A percentile compares a stretch with the other conserved stretches of the same genome.
phyloP scores from a whole-genome alignment of 2,113 vertebrate species.

The Cavia aperea region DNA sequence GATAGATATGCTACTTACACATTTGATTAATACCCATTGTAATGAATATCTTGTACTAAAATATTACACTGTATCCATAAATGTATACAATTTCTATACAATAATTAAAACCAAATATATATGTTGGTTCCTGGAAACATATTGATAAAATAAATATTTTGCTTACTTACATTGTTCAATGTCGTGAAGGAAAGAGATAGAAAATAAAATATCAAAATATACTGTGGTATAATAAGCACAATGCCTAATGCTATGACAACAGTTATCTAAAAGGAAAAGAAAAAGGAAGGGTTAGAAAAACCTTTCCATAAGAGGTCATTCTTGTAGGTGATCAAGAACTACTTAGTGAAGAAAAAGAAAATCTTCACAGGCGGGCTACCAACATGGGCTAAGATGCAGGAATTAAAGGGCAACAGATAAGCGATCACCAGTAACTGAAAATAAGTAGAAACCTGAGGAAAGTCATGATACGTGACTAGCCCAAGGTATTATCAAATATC shows the following conservation, averaged over 20 bases:
- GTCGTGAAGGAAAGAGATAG: not conserved
- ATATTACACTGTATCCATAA: not conserved
- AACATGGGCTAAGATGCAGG: not conserved
- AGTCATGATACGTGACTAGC: not conserved
- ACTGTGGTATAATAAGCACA: not conserved
- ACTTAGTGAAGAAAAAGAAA: not conserved
- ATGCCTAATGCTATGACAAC: not conserved
- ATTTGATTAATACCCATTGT: not conserved
- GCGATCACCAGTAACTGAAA: not conserved
- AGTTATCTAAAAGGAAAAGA: not conserved
- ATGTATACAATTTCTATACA: not conserved
- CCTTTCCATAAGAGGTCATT: not conserved
- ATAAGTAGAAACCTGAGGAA: not conserved
- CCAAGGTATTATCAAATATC: not conserved
- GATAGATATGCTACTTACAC: not conserved
- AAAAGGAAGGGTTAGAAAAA: not conserved
- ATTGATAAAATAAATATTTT: slow-evolving; percentile 4
- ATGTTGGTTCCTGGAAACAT: not conserved
- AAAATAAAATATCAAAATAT: not conserved
- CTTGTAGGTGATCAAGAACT: not conserved
- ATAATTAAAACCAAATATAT: not conserved
- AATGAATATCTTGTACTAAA: not conserved
- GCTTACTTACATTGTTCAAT: not conserved
- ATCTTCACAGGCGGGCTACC: not conserved
- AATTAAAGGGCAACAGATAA: not conserved